Conservation (phyloP, 2,888 invertebrate species). For the Troilus luridus region DNA sequence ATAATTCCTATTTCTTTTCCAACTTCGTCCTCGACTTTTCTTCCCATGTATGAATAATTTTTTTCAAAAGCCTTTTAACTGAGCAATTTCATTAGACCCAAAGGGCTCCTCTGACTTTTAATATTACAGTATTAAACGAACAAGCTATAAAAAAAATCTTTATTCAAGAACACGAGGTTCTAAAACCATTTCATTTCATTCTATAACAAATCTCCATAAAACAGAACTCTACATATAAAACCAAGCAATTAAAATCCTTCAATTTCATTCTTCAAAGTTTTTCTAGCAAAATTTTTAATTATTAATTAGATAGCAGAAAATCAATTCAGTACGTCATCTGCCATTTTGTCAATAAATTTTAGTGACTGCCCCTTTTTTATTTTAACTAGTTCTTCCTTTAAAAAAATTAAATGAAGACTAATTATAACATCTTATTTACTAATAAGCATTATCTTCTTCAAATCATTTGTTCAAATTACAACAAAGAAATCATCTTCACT, state of each 20-base stretch:
- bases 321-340: not conserved
- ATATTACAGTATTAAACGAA: not conserved
- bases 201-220: not conserved
- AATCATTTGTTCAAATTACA: too few species aligned
- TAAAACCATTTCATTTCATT: not conserved
- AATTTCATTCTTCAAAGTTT: not conserved
- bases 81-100: not conserved
- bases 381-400: not conserved
- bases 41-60: conserved; percentile 35
- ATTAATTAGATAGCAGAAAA: not conserved
- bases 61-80: conserved; percentile 24
- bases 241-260: not conserved
- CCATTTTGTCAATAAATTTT: not conserved
- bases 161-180: not conserved
- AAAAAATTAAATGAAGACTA: not conserved
- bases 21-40: conserved; percentile 40
- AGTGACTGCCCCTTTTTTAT: not conserved
- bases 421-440: not conserved
- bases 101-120: not conserved
- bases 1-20: conserved; percentile 54
- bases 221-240: not conserved
- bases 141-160: not conserved
- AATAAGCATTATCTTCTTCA: not conserved
- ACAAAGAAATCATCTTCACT: too few species aligned
- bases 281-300: not conserved